Evolutionary conservation across 1,140 invertebrate genomes (phyloP), one percentile per base, ranked within the genome.

Genomic region (Calosoma granatense): DNA sequence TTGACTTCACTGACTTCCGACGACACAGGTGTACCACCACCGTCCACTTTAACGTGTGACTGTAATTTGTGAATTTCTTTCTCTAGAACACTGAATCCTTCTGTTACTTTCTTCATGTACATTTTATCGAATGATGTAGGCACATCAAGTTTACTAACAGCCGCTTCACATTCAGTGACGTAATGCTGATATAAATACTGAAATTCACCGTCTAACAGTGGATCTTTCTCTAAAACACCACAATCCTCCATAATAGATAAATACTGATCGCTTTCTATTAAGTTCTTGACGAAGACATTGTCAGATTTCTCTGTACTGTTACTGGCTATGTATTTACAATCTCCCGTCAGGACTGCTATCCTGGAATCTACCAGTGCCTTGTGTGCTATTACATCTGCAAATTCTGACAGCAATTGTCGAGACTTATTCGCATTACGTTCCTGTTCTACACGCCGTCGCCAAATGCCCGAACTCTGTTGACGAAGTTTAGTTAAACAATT

Each of bases 361-460:
- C 84, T 77, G 22, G 86, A 83, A 69, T 88, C 86, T 20, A 88
- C 78, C 23, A 89, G 72, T 30, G 86, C 84, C 67, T 88, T 88
- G 57, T 87, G 85, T 22, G 86, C 85, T 30, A 87, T 76, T 41
- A 88, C 77, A 67, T 88, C 85, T 19, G 85, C 83, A 65, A 87
- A 85, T 66, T 86, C 81, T 19, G 75, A 72, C 58, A 89, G 65
- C n/a, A 84, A 67, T 21, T 75, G 76, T 36, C 76, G 74, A 11
- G 41, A 47, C 17, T 47, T 47, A 71, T 72, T 79, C 61, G 63
- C 47, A 70, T 78, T 67, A 72, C 78, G 56, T 65, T 78, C 67
- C 62, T 74, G 65, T 73, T 80, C 72, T 60, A 72, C 30, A 66
- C 70, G 61, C 57, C 67, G 55, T 22, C 68, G 62, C 67, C 71